Conservation (phyloP, 2,797 vertebrate genomes). For the Hypotaenidia philippensis region DNA sequence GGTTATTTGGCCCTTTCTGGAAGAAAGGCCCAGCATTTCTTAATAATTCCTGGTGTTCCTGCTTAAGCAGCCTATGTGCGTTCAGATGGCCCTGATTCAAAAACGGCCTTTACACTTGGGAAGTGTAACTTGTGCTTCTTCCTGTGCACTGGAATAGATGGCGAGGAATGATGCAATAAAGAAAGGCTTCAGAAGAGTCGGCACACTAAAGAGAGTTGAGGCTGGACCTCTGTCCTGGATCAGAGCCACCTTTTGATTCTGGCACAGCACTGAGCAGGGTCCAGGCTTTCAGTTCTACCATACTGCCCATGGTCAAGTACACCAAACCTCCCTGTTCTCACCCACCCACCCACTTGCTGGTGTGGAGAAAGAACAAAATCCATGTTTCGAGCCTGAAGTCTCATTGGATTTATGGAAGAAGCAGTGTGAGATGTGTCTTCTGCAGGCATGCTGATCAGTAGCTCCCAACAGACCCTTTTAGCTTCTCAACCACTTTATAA, state of each 20-base stretch:
- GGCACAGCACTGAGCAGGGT: not conserved
- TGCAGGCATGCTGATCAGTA: not conserved
- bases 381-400: not conserved
- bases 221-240: not conserved
- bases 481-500: too few species aligned
- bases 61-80: not conserved
- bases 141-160: not conserved
- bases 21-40: not conserved
- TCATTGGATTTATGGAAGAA: not conserved
- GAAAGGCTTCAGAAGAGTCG: not conserved
- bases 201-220: not conserved
- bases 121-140: not conserved
- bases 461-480: not conserved
- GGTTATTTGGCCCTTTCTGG: not conserved
- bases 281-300: not conserved
- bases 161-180: not conserved
- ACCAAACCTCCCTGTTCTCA: not conserved
- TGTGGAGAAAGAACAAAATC: not conserved
- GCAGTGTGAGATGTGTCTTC: not conserved
- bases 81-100: not conserved
- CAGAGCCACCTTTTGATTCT: not conserved
- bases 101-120: not conserved
- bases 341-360: not conserved
- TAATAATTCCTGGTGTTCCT: not conserved
- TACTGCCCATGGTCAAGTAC: not conserved